These are phyloP conservation scores for Hirudinaria manillensis DNA, from an alignment of 2,888 invertebrate genomes.

Conservation along the genomic window DNA sequence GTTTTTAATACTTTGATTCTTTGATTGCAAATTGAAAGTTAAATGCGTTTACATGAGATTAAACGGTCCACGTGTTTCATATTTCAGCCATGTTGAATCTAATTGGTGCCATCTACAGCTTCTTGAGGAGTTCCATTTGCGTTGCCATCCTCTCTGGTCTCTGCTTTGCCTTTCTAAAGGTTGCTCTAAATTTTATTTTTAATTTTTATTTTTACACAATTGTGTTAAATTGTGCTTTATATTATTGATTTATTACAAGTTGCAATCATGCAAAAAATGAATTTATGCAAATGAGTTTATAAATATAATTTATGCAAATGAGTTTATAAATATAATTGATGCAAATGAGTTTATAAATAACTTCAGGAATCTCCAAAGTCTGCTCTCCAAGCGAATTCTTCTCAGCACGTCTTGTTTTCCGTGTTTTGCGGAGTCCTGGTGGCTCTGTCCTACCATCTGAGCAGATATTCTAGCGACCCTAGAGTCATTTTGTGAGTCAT, in stretches of 20 bases:
- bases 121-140: conserved; percentile 73
- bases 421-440: conserved; percentile 85
- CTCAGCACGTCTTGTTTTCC: conserved; percentile 86
- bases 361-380: neutral
- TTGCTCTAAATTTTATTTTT: conserved; percentile 21
- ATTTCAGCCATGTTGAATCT: conserved; percentile 57
- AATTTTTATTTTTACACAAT: neutral
- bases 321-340: neutral
- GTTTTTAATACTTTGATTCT: neutral
- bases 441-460: conserved; percentile 82
- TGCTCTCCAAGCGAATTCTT: conserved; percentile 59
- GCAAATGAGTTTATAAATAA: neutral
- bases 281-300: neutral
- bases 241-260: too few species aligned
- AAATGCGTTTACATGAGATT: too few species aligned
- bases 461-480: conserved; percentile 85
- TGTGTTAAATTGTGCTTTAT: neutral
- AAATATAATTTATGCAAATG: neutral
- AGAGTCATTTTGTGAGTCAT: conserved; percentile 61
- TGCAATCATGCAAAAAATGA: too few species aligned
- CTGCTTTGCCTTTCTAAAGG: conserved; percentile 59
- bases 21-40: too few species aligned
- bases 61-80: too few species aligned
- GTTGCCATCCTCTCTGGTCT: conserved; percentile 66
- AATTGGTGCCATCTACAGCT: conserved; percentile 70